phyloP scores from a whole-genome alignment of 2,888 invertebrate species.

The Morinoia aosen region DNA sequence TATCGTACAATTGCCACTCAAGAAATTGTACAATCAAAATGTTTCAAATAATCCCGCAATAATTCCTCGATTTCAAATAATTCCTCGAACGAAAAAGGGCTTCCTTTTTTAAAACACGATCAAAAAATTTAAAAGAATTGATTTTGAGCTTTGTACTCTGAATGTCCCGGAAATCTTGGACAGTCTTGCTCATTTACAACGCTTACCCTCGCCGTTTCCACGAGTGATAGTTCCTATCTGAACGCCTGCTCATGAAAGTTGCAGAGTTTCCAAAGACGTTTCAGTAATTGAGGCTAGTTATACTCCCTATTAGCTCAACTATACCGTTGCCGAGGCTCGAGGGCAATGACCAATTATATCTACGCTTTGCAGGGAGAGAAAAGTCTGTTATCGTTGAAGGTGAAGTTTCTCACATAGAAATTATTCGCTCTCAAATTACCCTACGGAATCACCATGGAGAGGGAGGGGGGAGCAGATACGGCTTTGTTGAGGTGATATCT shows the following conservation, averaged over 20 bases:
- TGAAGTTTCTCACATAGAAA: constrained; percentile 73
- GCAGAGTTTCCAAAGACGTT: neutral
- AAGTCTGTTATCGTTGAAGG: constrained; percentile 71
- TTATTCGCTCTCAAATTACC: constrained; percentile 71
- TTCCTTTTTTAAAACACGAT: neutral
- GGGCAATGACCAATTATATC: constrained; percentile 67
- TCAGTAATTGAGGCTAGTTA: neutral
- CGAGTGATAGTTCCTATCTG: neutral
- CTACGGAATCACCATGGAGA: constrained; percentile 73
- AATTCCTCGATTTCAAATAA: neutral
- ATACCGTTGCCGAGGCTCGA: neutral
- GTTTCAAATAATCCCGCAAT: neutral
- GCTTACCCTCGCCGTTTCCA: neutral
- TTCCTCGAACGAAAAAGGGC: neutral
- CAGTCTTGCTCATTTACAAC: neutral
- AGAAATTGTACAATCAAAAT: neutral
- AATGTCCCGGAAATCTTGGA: neutral
- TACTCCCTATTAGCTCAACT: neutral
- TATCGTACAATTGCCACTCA: too few relatives aligned
- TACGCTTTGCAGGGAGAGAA: neutral
- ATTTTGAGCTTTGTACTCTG: neutral
- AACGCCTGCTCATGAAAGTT: neutral
- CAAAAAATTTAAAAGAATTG: neutral
- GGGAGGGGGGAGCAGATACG: constrained; percentile 74
- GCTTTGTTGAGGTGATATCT: constrained; percentile 71